Evolutionary conservation across 2,113 vertebrate genomes (phyloP).

Genomic region (Helogale parvula): DNA sequence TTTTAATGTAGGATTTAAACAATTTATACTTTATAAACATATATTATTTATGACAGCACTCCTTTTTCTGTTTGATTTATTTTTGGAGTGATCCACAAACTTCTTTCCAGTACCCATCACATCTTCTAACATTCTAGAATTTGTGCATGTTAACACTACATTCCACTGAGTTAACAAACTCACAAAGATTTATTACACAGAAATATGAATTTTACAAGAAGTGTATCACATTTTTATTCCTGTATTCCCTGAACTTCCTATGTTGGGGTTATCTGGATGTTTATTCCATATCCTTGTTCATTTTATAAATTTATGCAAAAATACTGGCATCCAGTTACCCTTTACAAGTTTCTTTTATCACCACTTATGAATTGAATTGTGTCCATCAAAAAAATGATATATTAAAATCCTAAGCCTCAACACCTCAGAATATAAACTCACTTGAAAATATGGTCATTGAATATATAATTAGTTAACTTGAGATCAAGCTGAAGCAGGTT

Average conservation of each 20-base stretch:
- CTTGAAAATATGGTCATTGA: not conserved
- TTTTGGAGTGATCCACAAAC: not conserved
- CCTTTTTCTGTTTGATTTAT: not conserved
- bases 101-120: not conserved
- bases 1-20: not conserved
- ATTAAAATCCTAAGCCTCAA: not conserved
- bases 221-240: not conserved
- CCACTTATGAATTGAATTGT: not conserved
- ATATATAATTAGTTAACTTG: not conserved
- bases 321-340: not conserved
- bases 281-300: not conserved
- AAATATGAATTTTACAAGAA: not conserved
- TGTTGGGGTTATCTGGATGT: not conserved
- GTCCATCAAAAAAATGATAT: not conserved
- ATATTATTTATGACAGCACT: not conserved
- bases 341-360: not conserved
- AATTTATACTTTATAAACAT: not conserved
- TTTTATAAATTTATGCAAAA: not conserved
- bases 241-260: not conserved
- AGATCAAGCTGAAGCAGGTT: not conserved
- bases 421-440: not conserved
- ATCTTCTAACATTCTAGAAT: not conserved
- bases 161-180: not conserved
- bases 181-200: not conserved
- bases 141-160: not conserved